These are phyloP conservation scores for Etheostoma nigrum DNA, from an alignment of 2,797 vertebrate species.

Conservation along the genomic window DNA sequence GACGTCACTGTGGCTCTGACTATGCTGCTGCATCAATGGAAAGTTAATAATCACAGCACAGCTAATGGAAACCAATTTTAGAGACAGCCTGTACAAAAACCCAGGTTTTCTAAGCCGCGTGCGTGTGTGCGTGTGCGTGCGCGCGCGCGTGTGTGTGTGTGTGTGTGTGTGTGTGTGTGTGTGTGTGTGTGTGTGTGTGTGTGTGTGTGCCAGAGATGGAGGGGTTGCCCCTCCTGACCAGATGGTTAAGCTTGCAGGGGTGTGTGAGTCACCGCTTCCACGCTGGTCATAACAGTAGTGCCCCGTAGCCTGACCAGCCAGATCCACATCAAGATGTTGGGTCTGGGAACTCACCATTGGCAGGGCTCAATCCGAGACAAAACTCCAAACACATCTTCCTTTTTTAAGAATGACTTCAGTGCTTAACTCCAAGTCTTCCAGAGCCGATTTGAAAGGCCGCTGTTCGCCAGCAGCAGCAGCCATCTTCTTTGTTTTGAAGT, in stretches of 20 bases:
- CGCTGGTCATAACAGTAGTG: conserved; percentile 11
- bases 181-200: conserved; percentile 19
- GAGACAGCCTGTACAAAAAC: conserved; percentile 61
- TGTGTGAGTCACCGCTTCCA: conserved; percentile 54
- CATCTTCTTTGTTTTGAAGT: too few relatives aligned
- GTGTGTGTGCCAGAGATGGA: background rate
- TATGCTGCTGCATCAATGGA: conserved; percentile 67
- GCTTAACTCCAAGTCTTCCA: too few relatives aligned
- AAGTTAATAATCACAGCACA: conserved; percentile 69
- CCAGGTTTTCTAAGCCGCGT: conserved; percentile 46
- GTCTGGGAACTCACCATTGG: too few relatives aligned
- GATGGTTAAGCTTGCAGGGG: conserved; percentile 28
- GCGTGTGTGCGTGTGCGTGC: conserved; percentile 14
- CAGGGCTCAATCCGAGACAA: too few relatives aligned
- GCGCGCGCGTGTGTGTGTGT: conserved; percentile 19
- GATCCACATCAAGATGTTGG: too few relatives aligned
- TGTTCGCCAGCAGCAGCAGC: too few relatives aligned
- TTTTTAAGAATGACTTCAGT: too few relatives aligned
- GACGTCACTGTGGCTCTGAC: conserved; percentile 72
- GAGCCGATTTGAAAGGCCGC: too few relatives aligned
- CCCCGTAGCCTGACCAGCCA: too few relatives aligned
- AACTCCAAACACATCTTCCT: too few relatives aligned
- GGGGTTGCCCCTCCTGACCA: conserved; percentile 32
- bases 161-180: conserved; percentile 22
- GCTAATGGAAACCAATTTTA: conserved; percentile 74